Percentiles rank a stretch among this genome's conserved stretches.
These are phyloP conservation scores for Sebastes fasciatus DNA, from an alignment of 2,113 vertebrate species.

Conservation along the genomic window DNA sequence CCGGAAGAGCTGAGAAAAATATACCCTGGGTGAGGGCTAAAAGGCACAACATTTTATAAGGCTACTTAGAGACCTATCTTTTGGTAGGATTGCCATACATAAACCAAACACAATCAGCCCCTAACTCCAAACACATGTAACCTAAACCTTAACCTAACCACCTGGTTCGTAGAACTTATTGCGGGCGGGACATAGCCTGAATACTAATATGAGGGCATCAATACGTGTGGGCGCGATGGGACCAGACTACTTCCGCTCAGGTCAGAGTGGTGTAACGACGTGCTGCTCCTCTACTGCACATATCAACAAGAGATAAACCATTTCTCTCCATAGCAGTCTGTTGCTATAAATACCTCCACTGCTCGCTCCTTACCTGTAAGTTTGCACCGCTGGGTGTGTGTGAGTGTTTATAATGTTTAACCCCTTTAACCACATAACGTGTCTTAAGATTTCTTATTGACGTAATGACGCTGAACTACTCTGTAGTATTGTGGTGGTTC, in stretches of 20 bases:
- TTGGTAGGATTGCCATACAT: fast-evolving
- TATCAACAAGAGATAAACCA: constrained; percentile 53
- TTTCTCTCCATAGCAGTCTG: constrained; percentile 56
- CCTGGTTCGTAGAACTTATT: fast-evolving
- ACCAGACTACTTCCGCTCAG: constrained; percentile 59
- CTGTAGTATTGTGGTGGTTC: not conserved
- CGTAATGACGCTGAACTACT: constrained; percentile 16
- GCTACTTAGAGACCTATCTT: not conserved
- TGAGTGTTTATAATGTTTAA: too few relatives aligned
- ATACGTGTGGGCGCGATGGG: fast-evolving
- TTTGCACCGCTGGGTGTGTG: not conserved
- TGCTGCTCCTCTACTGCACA: constrained; percentile 22
- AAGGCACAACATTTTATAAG: not conserved
- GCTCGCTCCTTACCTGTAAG: constrained; percentile 68
- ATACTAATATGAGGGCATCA: not conserved
- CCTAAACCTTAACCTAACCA: not conserved
- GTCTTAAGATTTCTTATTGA: not conserved
- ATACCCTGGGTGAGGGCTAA: fast-evolving
- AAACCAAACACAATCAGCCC: not conserved
- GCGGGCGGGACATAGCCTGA: constrained; percentile 23
- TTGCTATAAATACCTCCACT: constrained; percentile 26
- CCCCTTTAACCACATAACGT: not conserved
- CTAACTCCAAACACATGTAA: not conserved
- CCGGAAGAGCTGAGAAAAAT: fast-evolving
- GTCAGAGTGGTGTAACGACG: constrained; percentile 26